Percentiles rank a stretch among this genome's conserved stretches.
These are phyloP conservation scores for Haemorhous mexicanus DNA, from an alignment of 2,113 vertebrate genomes.

Conservation along the genomic window DNA sequence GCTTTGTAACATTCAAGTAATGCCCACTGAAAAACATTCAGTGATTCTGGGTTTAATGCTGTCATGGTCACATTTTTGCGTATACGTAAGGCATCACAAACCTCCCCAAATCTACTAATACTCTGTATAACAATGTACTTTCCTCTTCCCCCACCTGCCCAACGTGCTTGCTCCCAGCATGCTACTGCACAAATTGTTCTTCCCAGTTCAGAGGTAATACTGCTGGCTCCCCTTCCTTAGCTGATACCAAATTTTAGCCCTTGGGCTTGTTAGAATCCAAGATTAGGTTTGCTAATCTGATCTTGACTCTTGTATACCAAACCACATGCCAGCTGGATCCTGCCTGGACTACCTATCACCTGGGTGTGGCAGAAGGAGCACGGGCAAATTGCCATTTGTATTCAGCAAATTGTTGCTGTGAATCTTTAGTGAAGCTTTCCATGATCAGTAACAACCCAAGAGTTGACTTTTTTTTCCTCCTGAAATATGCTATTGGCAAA, in stretches of 20 bases:
- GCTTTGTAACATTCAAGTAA: not conserved
- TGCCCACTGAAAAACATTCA: not conserved
- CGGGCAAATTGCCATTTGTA: not conserved
- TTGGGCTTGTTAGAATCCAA: not conserved
- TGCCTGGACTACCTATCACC: not conserved
- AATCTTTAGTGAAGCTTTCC: not conserved
- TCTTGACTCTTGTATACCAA: not conserved
- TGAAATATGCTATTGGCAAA: not conserved
- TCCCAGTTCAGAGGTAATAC: not conserved
- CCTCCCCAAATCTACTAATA: not conserved
- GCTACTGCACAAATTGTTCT: not conserved
- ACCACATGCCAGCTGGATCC: not conserved
- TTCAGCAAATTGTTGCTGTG: not conserved
- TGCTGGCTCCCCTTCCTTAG: not conserved
- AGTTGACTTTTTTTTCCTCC: not conserved
- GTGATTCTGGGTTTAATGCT: not conserved
- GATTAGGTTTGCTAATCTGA: not conserved
- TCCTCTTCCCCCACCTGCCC: not conserved
- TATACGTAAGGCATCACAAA: not conserved
- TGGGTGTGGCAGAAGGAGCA: not conserved
- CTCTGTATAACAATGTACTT: not conserved
- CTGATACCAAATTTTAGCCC: not conserved
- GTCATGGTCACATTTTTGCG: not conserved
- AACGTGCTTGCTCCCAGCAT: not conserved
- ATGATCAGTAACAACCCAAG: not conserved